Base-by-base conservation (phyloP, 2,888 invertebrate species). In the Cerastoderma edule region DNA sequence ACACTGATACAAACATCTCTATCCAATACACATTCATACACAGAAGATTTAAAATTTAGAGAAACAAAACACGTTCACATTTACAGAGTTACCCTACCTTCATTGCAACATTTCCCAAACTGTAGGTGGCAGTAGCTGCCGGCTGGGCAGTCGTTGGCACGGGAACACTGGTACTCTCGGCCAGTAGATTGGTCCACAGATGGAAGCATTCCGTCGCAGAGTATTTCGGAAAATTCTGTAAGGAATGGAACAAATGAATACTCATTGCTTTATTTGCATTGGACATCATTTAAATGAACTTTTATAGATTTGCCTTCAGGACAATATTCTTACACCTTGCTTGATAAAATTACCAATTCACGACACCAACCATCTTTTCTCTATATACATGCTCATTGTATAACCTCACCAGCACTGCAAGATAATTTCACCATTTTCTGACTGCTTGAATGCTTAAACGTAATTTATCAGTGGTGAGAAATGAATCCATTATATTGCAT, bases 111-210 rank as follows among this genome's bases (percentile, higher is more conserved):
- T 89, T 96, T 95, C 28, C 81, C 76, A 39, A 81, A 86, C 85
- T 95, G 95, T 63, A 96, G 96, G 93, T 97, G 97, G 93, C 97
- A 97, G 93, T 97, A 97, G 91, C 95, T 96, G 87, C 96, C 96
- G 2, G 91, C 83, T 22, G 97, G 97, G 92, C 97, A 97, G 88
- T 95, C 95, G 5, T 95, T 95, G 39, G 96, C 96, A 89, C 95
- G 96, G 74, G 96, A 96, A 92, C 97, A 97, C 93, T 96, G 96
- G 90, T 96, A 95, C 93, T 97, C 97, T 33, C 78, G 67, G 2
- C 90, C 88, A 57, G 96, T 96, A 44, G 93, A 92, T 57, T 94
- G 94, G 93, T 96, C 96, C 78, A 95, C 93, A 91, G 97, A 93
- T 19, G 97, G 96, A 85, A 95, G 94, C 90, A 95, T 96, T 60